Evolutionary conservation across 1,140 invertebrate genomes (phyloP).

Genomic region (Drosophila yakuba): DNA sequence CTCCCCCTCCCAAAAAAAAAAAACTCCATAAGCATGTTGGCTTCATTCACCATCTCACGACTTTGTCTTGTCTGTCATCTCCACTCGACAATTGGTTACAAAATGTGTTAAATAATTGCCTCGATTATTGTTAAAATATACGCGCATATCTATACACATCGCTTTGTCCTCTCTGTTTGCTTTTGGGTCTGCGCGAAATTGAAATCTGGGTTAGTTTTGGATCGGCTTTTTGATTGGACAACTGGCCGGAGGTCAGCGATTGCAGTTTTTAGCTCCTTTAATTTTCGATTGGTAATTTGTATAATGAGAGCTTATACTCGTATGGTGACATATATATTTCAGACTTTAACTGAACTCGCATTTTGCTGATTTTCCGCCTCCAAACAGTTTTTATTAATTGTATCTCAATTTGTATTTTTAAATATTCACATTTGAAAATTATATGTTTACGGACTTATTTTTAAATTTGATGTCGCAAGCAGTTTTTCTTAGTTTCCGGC

Average conservation of each 20-base stretch:
- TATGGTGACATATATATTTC: conserved; percentile 19
- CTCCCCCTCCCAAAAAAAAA: neutral
- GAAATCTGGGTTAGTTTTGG: conserved; percentile 48
- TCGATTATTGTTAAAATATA: conserved; percentile 53
- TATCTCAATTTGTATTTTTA: no score
- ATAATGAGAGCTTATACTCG: neutral
- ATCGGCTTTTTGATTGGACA: conserved; percentile 15
- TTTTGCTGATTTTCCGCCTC: no score
- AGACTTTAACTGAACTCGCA: neutral
- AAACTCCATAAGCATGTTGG: neutral
- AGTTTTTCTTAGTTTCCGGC: no score
- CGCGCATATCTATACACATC: neutral
- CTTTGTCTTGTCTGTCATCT: conserved; percentile 32
- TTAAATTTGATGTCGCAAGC: no score
- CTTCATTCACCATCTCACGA: conserved; percentile 19
- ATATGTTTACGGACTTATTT: no score
- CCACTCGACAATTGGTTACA: conserved; percentile 43
- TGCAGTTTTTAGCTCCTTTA: conserved; percentile 23
- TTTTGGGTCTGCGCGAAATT: neutral
- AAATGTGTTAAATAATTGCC: conserved; percentile 80
- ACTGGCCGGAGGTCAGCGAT: conserved; percentile 25
- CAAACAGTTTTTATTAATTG: no score
- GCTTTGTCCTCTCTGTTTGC: conserved; percentile 6
- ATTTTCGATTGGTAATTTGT: conserved; percentile 35
- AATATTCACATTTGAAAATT: no score